These are phyloP conservation scores for Scaptomyza cyrtandrae DNA, from an alignment of 2,888 invertebrate species.

Conservation along the genomic window DNA sequence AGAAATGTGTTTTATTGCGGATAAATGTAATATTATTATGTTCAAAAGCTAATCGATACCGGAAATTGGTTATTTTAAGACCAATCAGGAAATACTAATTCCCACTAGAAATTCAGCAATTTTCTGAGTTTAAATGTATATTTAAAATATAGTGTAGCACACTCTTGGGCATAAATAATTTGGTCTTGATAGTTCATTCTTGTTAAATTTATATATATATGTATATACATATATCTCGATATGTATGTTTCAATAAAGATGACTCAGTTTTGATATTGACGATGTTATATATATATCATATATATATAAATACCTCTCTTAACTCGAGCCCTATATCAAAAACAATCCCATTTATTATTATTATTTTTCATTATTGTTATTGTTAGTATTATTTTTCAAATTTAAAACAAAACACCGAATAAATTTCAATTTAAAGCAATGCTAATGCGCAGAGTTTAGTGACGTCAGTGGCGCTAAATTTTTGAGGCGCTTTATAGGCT, in stretches of 20 bases:
- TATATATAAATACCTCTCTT: slow-evolving; percentile 2
- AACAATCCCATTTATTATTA: slow-evolving; percentile 21
- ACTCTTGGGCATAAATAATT: not conserved
- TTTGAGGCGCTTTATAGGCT: slow-evolving; percentile 33
- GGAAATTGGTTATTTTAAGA: not conserved
- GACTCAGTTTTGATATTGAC: too few species aligned
- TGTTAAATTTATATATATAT: too few species aligned
- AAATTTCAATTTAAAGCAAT: slow-evolving; percentile 66
- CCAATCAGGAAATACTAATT: not conserved
- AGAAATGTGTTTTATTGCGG: not conserved
- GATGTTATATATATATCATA: too few species aligned
- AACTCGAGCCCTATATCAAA: not conserved
- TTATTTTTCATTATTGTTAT: slow-evolving; percentile 5
- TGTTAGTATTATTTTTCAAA: slow-evolving; percentile 3
- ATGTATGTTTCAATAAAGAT: too few species aligned
- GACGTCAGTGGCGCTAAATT: slow-evolving; percentile 41
- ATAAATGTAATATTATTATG: not conserved
- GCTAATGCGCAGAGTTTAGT: slow-evolving; percentile 31
- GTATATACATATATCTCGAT: too few species aligned
- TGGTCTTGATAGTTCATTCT: too few species aligned
- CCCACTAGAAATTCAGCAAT: not conserved
- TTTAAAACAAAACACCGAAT: slow-evolving; percentile 37
- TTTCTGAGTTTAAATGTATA: not conserved
- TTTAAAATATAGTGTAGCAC: not conserved
- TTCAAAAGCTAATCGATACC: not conserved